phyloP scores from a whole-genome alignment of 2,113 vertebrate genomes.

The Thermophis baileyi region DNA sequence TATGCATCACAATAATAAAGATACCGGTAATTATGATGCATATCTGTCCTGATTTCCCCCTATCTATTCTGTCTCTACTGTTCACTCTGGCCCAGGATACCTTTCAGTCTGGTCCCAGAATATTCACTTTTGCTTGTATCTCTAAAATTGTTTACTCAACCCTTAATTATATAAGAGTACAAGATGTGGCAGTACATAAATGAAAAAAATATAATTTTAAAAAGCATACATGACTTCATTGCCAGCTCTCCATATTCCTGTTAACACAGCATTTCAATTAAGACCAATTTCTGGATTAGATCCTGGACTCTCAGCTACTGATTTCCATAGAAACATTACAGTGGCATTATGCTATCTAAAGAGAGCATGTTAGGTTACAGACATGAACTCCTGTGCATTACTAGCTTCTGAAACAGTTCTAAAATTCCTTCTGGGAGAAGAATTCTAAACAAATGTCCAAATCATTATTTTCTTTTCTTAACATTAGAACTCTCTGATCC shows the following conservation, averaged over 20 bases:
- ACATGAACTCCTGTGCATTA: not conserved
- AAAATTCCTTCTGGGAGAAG: not conserved
- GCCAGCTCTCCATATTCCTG: not conserved
- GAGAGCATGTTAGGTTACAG: not conserved
- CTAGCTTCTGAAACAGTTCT: not conserved
- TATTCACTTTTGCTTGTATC: not conserved
- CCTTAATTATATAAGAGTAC: not conserved
- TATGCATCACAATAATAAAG: not conserved
- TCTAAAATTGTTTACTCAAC: not conserved
- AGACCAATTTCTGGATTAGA: not conserved
- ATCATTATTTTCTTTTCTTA: not conserved
- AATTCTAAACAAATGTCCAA: not conserved
- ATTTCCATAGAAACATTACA: not conserved
- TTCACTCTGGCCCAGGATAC: not conserved
- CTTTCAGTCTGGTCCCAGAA: not conserved
- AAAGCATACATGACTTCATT: not conserved
- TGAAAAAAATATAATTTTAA: not conserved
- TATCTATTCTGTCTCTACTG: not conserved
- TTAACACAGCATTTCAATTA: not conserved
- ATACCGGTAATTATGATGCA: not conserved
- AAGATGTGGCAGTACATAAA: not conserved
- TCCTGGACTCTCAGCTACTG: not conserved
- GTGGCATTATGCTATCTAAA: not conserved
- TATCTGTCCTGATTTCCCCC: not conserved
- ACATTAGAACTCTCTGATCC: not conserved